Percentiles rank a stretch among this genome's conserved stretches.
These are phyloP conservation scores for Euglossa dilemma DNA, from an alignment of 1,140 invertebrate genomes.

Conservation along the genomic window DNA sequence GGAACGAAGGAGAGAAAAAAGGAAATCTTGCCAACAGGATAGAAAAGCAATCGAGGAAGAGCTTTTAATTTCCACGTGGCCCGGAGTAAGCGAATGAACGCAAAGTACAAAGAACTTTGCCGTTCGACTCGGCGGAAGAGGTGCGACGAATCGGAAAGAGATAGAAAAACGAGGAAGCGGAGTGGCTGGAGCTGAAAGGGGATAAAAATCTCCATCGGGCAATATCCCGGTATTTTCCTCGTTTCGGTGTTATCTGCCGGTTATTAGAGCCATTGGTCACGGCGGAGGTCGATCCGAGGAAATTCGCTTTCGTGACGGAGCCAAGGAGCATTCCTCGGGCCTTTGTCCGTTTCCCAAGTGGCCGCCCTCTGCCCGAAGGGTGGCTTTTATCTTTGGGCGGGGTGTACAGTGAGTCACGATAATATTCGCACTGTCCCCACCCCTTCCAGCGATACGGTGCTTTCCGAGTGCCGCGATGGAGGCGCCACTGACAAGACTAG, in stretches of 20 bases:
- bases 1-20: no score
- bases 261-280: constrained; percentile 41
- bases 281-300: not conserved
- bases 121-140: no score
- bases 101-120: no score
- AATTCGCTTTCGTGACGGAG: not conserved
- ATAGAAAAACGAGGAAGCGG: no score
- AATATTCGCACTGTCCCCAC: constrained; percentile 27
- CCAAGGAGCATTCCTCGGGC: not conserved
- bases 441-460: not conserved
- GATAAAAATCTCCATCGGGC: not conserved
- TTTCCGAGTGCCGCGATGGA: not conserved
- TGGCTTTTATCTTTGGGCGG: constrained; percentile 23
- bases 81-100: no score
- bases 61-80: no score
- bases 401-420: constrained; percentile 30
- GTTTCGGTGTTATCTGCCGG: constrained; percentile 26
- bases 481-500: constrained; percentile 15
- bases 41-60: no score
- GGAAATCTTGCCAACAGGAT: no score
- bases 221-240: constrained; percentile 25
- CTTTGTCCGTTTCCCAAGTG: constrained; percentile 9
- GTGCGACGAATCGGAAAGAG: no score
- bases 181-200: not conserved
- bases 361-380: not conserved